phyloP scores from a whole-genome alignment of 2,797 vertebrate species.

The Parauchenoglanis punctatus region DNA sequence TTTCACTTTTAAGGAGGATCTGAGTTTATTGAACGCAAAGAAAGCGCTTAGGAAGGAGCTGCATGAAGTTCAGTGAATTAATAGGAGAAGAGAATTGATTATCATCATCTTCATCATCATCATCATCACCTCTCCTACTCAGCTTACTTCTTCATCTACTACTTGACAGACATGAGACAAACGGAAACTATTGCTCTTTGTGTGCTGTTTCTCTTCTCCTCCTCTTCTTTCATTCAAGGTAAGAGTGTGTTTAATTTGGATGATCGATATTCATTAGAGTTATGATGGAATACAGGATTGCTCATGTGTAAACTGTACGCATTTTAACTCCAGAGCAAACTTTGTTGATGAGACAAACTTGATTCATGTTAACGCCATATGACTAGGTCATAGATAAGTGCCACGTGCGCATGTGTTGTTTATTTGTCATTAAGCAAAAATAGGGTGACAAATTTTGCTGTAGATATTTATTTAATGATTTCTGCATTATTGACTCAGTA shows the following conservation, averaged over 20 bases:
- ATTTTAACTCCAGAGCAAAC: not conserved
- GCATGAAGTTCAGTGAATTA: slow-evolving; percentile 1
- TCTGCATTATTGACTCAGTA: too few relatives aligned
- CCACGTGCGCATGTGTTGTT: slow-evolving; percentile 3
- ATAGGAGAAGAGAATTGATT: not conserved
- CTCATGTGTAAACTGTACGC: too few relatives aligned
- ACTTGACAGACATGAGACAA: not conserved
- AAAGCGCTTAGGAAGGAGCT: not conserved
- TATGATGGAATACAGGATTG: not conserved
- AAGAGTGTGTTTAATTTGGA: not conserved
- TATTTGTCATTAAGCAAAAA: not conserved
- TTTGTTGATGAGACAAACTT: not conserved
- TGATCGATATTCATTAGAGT: not conserved
- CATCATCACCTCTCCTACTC: not conserved
- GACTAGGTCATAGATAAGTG: not conserved
- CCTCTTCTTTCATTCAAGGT: slow-evolving; percentile 8
- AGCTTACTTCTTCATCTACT: not conserved
- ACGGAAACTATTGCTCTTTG: slow-evolving; percentile 4
- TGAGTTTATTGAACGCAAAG: not conserved
- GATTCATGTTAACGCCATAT: not conserved
- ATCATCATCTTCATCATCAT: not conserved
- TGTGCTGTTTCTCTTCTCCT: not conserved
- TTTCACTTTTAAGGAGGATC: not conserved
- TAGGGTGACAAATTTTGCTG: not conserved
- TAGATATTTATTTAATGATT: too few relatives aligned